A percentile compares a stretch with the other conserved stretches of the same genome.
phyloP scores from a whole-genome alignment of 2,888 invertebrate species.

The Pachydiplax longipennis region DNA sequence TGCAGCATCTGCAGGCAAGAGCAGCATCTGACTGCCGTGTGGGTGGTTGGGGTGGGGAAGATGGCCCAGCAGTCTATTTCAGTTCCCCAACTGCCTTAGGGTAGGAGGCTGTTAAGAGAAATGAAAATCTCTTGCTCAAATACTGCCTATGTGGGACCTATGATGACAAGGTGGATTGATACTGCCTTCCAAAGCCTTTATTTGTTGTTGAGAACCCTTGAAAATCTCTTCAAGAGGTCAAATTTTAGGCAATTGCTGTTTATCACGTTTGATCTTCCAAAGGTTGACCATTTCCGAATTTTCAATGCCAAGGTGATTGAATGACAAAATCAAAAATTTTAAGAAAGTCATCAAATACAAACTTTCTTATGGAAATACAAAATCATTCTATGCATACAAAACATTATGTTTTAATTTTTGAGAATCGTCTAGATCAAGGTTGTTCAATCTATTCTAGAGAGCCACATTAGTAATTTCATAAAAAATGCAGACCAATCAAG shows the following conservation, averaged over 20 bases:
- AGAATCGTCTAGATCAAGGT: too few species aligned
- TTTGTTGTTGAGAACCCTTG: not conserved
- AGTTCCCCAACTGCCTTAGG: not conserved
- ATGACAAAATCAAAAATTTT: too few species aligned
- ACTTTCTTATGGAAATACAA: too few species aligned
- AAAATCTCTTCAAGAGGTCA: not conserved
- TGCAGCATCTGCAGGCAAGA: not conserved
- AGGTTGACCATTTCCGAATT: not conserved
- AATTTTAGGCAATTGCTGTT: not conserved
- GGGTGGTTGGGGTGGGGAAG: not conserved
- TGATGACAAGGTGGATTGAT: not conserved
- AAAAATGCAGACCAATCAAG: too few species aligned
- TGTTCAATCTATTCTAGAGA: too few species aligned
- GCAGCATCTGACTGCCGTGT: not conserved
- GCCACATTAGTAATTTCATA: too few species aligned
- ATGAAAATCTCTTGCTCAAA: not conserved
- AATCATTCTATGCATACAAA: too few species aligned
- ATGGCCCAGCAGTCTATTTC: not conserved
- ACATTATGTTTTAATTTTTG: too few species aligned
- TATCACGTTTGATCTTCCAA: not conserved
- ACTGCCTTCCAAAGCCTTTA: not conserved
- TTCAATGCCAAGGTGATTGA: not conserved
- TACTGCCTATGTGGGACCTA: not conserved
- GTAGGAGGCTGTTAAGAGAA: slow-evolving; percentile 1
- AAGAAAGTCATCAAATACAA: too few species aligned